Evolutionary conservation across 2,113 vertebrate genomes (phyloP), one percentile per base, ranked within the genome.

Genomic region (Hypanus sabinus): DNA sequence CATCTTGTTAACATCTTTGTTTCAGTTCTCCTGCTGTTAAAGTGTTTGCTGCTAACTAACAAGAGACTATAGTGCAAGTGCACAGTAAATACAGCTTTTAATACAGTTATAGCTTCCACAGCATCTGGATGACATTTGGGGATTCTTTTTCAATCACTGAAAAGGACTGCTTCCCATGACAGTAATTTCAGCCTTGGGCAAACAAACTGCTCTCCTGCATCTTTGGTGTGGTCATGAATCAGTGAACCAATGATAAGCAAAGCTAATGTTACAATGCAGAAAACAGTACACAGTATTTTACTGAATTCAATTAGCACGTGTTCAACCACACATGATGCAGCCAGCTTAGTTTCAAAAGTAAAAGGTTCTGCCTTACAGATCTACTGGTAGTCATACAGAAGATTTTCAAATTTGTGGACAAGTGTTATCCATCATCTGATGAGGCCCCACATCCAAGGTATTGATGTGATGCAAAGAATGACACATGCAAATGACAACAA

Each of bases 321-420:
- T 60, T 55, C 57, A 87, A 87, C 24, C 46, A 57, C 83, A 88
- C 9, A 81, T 30, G 85, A 88, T 88, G 85, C 30, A 88, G 30
- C 60, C 85, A 62, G 60, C 57, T 62, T 81, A 20, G 18, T 81
- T 81, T 27, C 60, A 62, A 27, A 88, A 88, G 57, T 57, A 62
- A 88, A 62, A 88, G 85, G 85, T 88, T 30, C n/a, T 88, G 83
- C 83, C 83, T 87, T 46, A 87, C 83, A 87, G 30, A 87, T 87
- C 83, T 60, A 60, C 83, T 87, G 85, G 55, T 30, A 88, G 62
- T 62, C 55, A 27, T 87, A 62, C 57, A 57, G 85, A 57, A 62
- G 57, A 57, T n/a, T n/a, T 24, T 88, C 33, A 12, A 88, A 88
- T 88, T 14, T n/a, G 85, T 88, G 60, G 85, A n/a, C 24, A 88